Base-by-base conservation (phyloP, 2,797 vertebrate species). In the Phylloscopus collybita region DNA sequence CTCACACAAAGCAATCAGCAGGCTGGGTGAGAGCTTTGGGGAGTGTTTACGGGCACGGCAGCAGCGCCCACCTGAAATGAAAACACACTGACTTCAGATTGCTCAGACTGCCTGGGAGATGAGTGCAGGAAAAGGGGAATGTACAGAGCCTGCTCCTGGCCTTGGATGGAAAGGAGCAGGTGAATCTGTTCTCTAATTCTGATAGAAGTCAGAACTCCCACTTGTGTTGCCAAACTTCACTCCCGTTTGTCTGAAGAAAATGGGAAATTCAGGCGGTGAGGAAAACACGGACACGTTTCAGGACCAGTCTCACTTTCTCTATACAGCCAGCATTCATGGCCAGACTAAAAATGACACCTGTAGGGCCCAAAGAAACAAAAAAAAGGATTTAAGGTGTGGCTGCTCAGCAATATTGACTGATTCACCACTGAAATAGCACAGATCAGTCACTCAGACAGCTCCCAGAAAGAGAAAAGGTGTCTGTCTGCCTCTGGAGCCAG, bases 291-390 rank as follows among this genome's bases (percentile, higher is more conserved):
- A 13, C 32, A 21, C 11, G 1, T 61, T 34, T n/a, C 80, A 76
- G 54, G 65, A 59, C 62, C 49, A 25, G 6, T 10, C 27, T 79
- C 62, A 5, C 11, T 32, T 18, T 26, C 22, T 18, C 13, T 53
- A 5, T 0, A 0, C 5, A 34, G 26, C 25, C 25, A 47, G 4
- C 6, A 8, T 22, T 11, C 50, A 32, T 11, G 51, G 54, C 21
- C 45, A 80, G 69, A 26, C 59, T 70, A 3, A 80, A 88, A 86
- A 44, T 11, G 5, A 65, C 57, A 50, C 76, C 61, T 56, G 4
- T 47, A 54, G 25, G 17, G 34, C 51, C 42, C n/a, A 29, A 61
- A 61, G 65, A n/a, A 87, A 40, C 30, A 36, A 44, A 59, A 13
- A 2, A 1, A 5, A 7, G 38, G 62, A 51, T 66, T 70, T 26